Base-by-base conservation (phyloP, 2,888 invertebrate genomes). In the Aphidoletes aphidimyza region DNA sequence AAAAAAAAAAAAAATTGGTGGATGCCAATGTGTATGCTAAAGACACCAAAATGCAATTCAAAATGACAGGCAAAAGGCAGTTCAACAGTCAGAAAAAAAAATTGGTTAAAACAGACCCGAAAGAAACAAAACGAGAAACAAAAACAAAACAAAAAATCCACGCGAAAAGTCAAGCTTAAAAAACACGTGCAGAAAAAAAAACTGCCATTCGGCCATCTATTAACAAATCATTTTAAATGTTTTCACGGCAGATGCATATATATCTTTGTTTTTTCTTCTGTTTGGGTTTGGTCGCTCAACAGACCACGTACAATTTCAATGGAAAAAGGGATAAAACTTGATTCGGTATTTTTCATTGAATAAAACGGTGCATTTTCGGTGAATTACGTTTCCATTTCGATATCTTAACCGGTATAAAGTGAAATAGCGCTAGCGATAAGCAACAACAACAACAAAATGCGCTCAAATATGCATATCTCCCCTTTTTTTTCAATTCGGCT, bases 171-270 rank as follows among this genome's bases (percentile, higher is more conserved):
- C 69, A 30, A 69, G 30, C 30, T 69, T 34, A 30, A 14, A 19
- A 6, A 2, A 69, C 69, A 69, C 69, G 69, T 69, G 69, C 69
- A 69, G 14, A 69, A 69, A 11, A 30, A 30, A 69, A 69, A 11
- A 30, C 69, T 14, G 69, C 5, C 69, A 30, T 69, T 69, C 54
- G 54, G 26, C 54, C 54, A 54, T 54, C 69, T 69, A 69, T 69
- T 69, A 69, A 69, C 69, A 69, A 69, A 69, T 69, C 69, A 69
- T 69, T 69, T 69, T 69, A 69, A 69, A 69, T 69, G 69, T 69
- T 69, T 69, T 69, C 34, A 69, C 69, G 69, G 69, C 69, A 69
- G 69, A 69, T 69, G 69, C 47, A 8, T 5, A 69, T 69, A n/a
- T 54, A 19, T 47, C 2, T 54, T 54, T 54, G n/a, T 54, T 11